Percentiles rank a stretch among this genome's conserved stretches.
Evolutionary conservation across 2,888 invertebrate species (phyloP).

Genomic region (Perizoma flavofasciatum): DNA sequence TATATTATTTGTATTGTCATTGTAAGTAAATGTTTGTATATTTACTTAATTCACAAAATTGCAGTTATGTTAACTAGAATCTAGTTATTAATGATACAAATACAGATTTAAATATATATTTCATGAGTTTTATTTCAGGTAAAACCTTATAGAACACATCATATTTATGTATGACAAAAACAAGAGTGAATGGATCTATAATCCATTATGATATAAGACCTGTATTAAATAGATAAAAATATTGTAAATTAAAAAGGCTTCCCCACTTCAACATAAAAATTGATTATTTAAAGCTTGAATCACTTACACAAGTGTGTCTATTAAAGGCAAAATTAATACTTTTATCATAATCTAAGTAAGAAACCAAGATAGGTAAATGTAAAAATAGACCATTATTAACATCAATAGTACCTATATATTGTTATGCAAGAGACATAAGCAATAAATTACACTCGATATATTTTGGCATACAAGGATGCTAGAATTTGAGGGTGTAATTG

Average conservation of each 20-base stretch:
- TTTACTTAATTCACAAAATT: slow-evolving; percentile 7
- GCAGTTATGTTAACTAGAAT: slow-evolving; percentile 5
- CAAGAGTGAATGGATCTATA: no score
- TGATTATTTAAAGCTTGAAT: slow-evolving; percentile 32
- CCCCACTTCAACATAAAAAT: slow-evolving; percentile 14
- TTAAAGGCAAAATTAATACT: slow-evolving; percentile 26
- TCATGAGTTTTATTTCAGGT: slow-evolving; percentile 9
- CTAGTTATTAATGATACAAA: no score
- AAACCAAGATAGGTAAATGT: not conserved
- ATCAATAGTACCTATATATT: not conserved
- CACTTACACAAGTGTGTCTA: slow-evolving; percentile 25
- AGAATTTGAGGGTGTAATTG: no score
- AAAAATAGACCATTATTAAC: not conserved
- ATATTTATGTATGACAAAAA: no score
- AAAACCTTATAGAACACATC: no score
- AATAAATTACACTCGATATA: no score
- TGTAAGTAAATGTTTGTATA: not conserved
- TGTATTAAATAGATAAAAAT: no score
- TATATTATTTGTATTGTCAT: slow-evolving; percentile 2
- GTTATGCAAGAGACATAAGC: no score
- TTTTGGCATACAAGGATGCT: no score
- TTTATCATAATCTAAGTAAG: not conserved
- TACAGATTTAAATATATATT: slow-evolving; percentile 1
- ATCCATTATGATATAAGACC: no score
- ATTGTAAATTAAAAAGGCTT: slow-evolving; percentile 15